These are phyloP conservation scores for Temnothorax curvispinosus DNA, from an alignment of 1,140 invertebrate species.

Conservation along the genomic window DNA sequence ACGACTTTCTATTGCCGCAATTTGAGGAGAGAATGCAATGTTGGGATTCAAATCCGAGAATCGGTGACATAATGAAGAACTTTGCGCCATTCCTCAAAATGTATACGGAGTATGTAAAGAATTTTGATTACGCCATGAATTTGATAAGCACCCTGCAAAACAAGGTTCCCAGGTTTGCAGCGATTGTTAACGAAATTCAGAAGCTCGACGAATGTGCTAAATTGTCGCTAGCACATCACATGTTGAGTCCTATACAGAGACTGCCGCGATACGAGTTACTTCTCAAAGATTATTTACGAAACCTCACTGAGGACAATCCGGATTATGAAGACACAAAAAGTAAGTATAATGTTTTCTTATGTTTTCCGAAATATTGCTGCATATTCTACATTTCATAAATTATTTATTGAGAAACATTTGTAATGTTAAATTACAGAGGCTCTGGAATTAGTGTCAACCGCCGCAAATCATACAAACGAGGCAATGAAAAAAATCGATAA, in stretches of 20 bases:
- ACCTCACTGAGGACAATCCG: conserved; percentile 86
- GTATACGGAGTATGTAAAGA: conserved; percentile 90
- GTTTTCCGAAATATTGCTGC: not conserved
- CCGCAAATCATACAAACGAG: conserved; percentile 92
- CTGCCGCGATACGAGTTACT: conserved; percentile 90
- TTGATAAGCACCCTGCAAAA: conserved; percentile 88
- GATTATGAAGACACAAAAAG: conserved; percentile 89
- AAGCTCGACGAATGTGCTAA: conserved; percentile 88
- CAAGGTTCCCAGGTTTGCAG: conserved; percentile 88
- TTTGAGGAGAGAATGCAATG: conserved; percentile 88
- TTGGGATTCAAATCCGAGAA: conserved; percentile 88
- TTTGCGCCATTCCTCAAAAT: conserved; percentile 92
- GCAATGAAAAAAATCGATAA: conserved; percentile 88
- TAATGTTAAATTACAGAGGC: conserved; percentile 84
- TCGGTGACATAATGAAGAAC: conserved; percentile 91
- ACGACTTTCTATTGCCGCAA: conserved; percentile 89
- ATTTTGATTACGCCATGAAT: conserved; percentile 89
- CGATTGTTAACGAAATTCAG: conserved; percentile 89
- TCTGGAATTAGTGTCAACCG: conserved; percentile 89
- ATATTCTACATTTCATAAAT: not conserved
- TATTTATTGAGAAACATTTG: not conserved
- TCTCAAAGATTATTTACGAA: conserved; percentile 89
- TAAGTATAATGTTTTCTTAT: conserved; percentile 66
- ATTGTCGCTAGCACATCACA: conserved; percentile 90
- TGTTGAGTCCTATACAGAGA: conserved; percentile 92